These are phyloP conservation scores for Bombycilla garrulus DNA, from an alignment of 2,113 vertebrate species.

Conservation along the genomic window DNA sequence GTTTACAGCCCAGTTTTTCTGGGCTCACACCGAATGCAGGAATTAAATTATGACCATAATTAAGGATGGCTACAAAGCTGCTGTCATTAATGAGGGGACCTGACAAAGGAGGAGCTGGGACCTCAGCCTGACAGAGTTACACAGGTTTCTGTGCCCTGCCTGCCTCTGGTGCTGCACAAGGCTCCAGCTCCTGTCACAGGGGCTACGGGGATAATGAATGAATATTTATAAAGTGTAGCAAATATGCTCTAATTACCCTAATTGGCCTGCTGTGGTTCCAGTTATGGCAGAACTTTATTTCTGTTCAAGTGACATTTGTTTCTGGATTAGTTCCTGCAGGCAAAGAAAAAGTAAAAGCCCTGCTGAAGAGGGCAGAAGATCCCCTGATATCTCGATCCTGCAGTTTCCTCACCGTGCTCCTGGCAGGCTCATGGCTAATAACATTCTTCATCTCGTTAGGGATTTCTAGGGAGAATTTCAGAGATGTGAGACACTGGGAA, in stretches of 20 bases:
- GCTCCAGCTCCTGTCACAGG: not conserved
- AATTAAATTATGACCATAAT: not conserved
- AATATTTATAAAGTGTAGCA: constrained; percentile 49
- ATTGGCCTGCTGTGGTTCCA: constrained; percentile 3
- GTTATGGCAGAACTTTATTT: constrained; percentile 15
- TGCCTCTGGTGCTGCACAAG: not conserved
- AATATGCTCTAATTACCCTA: constrained; percentile 42
- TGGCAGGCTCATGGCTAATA: not conserved
- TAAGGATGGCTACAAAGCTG: not conserved
- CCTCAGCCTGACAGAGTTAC: not conserved
- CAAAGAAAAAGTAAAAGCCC: not conserved
- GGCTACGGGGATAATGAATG: not conserved
- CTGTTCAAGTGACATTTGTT: constrained; percentile 15
- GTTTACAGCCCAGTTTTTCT: not conserved
- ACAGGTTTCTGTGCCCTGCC: not conserved
- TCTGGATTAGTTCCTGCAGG: not conserved
- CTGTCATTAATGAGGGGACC: not conserved
- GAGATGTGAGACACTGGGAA: not conserved
- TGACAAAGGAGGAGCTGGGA: not conserved
- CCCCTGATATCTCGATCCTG: not conserved
- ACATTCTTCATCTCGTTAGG: not conserved
- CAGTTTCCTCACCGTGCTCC: not conserved
- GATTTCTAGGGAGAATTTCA: not conserved
- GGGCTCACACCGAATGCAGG: not conserved
- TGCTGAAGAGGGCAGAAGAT: not conserved